Evolutionary conservation across 92 coral and sea anemone genomes (phyloP), one percentile per base, ranked within the genome.

Genomic region (Umimayanthus kanabou): DNA sequence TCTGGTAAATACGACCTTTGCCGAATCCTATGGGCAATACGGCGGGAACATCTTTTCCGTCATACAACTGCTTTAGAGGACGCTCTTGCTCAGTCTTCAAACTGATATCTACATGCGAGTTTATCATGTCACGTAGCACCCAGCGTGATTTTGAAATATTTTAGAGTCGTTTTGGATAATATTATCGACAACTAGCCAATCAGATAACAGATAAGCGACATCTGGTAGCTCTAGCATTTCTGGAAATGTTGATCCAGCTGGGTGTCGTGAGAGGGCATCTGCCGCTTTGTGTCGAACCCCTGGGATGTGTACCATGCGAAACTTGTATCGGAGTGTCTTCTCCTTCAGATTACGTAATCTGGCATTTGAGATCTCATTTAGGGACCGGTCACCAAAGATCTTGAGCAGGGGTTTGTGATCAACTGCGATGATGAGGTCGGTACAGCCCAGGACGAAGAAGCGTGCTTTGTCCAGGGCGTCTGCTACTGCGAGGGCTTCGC

Each of bases 371-470:
- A 79, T 33, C 5, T 79, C 53, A 18, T 79, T 55, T 2, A 79
- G 64, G 50, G 83, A 79, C 4, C 83, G 83, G 8, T 79, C 83
- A 28, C 65, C 84, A 79, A 39, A 79, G 6, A 79, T 28, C 77
- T 90, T 92, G 20, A 87, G 92, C 15, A 88, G 57, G 14, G 95
- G 91, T 22, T 87, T 90, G 85, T 92, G 94, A 40, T 92, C 90
- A 5, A 92, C 92, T 2, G 89, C 89, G 53, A 92, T 87, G 76
- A 88, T 90, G 0, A 92, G 91, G 89, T 83, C 23, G 23, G 18
- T 88, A 69, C 88, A 84, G 77, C 89, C 86, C 14, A 86, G 85
- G 82, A 83, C 76, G 23, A 91, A 82, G 88, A 90, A 87, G 1
- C 86, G 16, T 5, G 87, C 82, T 45, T 91, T 84, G 89, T 91